Evolutionary conservation across 64 coral and sea anemone species (phyloP).

Genomic region (Actinia equina): DNA sequence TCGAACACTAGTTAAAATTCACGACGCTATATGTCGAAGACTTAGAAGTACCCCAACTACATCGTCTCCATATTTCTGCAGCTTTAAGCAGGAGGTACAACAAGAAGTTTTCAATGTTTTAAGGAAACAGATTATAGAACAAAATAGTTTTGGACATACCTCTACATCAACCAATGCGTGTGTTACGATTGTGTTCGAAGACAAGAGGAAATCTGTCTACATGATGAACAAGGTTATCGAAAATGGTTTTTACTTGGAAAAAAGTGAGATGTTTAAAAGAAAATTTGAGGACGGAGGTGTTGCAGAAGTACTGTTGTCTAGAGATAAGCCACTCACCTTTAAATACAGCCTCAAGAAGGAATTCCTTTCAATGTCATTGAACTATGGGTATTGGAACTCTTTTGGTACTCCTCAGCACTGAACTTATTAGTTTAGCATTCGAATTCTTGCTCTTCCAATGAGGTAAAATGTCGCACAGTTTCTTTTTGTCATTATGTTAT

Average conservation of each 20-base stretch:
- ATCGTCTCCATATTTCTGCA: background rate
- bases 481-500: too few species aligned
- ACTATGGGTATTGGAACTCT: conserved; percentile 8
- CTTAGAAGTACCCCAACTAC: background rate
- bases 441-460: too few species aligned
- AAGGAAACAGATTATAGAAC: background rate
- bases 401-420: background rate
- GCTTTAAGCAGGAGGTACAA: background rate
- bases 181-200: background rate
- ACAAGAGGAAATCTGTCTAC: conserved; percentile 6
- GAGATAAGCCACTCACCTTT: conserved; percentile 2
- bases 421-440: background rate
- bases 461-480: too few species aligned
- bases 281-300: background rate
- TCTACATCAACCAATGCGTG: background rate
- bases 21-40: background rate
- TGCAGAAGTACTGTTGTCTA: background rate
- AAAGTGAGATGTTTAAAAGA: background rate
- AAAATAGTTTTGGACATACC: conserved; percentile 17
- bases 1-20: conserved; percentile 9
- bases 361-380: background rate
- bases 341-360: background rate
- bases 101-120: conserved; percentile 7
- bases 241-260: background rate
- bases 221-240: background rate